Base-by-base conservation (phyloP, 1,140 invertebrate species). In the Pseudomyrmex sp. region DNA sequence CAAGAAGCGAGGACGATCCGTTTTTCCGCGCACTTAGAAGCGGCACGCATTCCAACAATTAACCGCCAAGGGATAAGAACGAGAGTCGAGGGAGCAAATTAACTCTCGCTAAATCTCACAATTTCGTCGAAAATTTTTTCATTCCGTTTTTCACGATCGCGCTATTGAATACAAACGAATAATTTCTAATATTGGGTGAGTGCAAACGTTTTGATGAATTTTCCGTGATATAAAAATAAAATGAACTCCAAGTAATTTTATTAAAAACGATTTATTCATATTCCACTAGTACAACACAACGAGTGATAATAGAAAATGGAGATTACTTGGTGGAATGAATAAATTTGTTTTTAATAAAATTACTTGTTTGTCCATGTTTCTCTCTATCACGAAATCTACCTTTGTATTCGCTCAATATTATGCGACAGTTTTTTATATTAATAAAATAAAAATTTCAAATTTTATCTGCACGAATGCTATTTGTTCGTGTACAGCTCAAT, bases 1-100 rank as follows among this genome's bases (percentile, higher is more conserved):
- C 86, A 86, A 87, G 85, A 86, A 86, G 68, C 73, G 59, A 68
- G 68, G 54, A 73, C 61, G 56, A 50, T 13, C 58, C 26, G 65
- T 87, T 87, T 87, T 87, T 86, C 68, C 80, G 54, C 76, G 66
- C 77, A 83, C 63, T 58, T 62, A 58, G 54, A 62, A 69, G 52
- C 58, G 61, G 61, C 54, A 59, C 52, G 74, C 85, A 86, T 86
- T 83, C 73, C 85, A 75, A 79, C 85, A 82, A 87, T 86, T 87
- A 87, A 86, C 80, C 86, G 35, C 5, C 66, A 13, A 52, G 68
- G 50, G 50, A 18, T 18, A 26, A 23, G 65, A 52, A 59, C 46
- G 73, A 9, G 63, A 87, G 20, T 35, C 18, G 23, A 74, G 73
- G 58, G 59, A 73, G 56, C 66, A 83, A 87, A 87, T 87, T 87